A percentile compares a stretch with the other conserved stretches of the same genome.
phyloP scores from a whole-genome alignment of 2,113 vertebrate species.

The Galemys pyrenaicus region DNA sequence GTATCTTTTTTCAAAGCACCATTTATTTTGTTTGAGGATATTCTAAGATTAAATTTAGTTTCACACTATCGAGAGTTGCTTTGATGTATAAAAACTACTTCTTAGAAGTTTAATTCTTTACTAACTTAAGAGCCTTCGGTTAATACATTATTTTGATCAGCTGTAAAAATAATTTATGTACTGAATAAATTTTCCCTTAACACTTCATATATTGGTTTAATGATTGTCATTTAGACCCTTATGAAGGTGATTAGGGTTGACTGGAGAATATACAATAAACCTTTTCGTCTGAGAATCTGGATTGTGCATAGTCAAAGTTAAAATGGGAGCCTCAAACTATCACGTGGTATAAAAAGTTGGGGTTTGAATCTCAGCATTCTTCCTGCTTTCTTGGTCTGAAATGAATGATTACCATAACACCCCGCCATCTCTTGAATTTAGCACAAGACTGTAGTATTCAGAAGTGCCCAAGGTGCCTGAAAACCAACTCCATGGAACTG shows the following conservation, averaged over 20 bases:
- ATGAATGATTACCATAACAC: not conserved
- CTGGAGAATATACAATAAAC: not conserved
- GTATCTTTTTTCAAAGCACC: conserved; percentile 70
- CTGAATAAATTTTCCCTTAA: conserved; percentile 69
- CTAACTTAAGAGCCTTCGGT: conserved; percentile 74
- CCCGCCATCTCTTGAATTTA: not conserved
- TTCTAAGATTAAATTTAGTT: conserved; percentile 75
- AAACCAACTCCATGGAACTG: not conserved
- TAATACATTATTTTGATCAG: conserved; percentile 79
- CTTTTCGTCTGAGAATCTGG: not conserved
- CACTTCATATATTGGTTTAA: conserved; percentile 70
- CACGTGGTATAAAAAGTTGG: not conserved
- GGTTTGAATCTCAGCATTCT: not conserved
- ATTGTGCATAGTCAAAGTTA: not conserved
- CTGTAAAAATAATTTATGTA: conserved; percentile 79
- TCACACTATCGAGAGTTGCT: conserved; percentile 75
- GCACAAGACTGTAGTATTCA: not conserved
- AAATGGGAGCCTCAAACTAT: not conserved
- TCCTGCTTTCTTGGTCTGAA: conserved; percentile 1
- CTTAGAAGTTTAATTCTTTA: conserved; percentile 80
- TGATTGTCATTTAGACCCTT: conserved; percentile 69
- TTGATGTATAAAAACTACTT: conserved; percentile 71
- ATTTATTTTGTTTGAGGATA: conserved; percentile 56
- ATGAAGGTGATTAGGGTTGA: conserved; percentile 56
- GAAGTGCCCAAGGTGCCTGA: not conserved